Percentiles rank a stretch among this genome's conserved stretches.
These are phyloP conservation scores for Drosophila teissieri DNA, from an alignment of 1,140 invertebrate species.

Conservation along the genomic window DNA sequence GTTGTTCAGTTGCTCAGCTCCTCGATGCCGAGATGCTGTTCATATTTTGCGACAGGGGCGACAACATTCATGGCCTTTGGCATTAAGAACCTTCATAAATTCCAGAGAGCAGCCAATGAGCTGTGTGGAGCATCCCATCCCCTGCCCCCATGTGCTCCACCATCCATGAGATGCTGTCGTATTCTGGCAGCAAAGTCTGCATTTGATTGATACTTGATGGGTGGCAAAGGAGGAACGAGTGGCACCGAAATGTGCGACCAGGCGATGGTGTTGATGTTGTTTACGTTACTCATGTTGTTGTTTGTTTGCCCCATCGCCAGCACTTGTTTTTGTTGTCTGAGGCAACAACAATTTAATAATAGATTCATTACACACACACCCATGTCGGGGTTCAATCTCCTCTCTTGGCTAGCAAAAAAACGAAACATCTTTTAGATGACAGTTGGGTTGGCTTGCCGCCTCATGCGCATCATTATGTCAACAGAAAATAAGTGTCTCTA, in stretches of 20 bases:
- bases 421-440: constrained; percentile 49
- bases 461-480: constrained; percentile 72
- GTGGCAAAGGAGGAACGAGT: background rate
- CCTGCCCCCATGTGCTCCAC: too few relatives aligned
- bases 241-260: constrained; percentile 46
- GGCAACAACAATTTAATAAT: constrained; percentile 82
- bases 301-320: constrained; percentile 42
- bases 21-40: constrained; percentile 46
- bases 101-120: constrained; percentile 65
- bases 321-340: constrained; percentile 60
- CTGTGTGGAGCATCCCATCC: constrained; percentile 9
- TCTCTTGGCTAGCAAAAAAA: constrained; percentile 56
- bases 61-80: constrained; percentile 78
- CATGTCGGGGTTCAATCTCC: constrained; percentile 7
- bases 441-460: constrained; percentile 38
- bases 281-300: constrained; percentile 48
- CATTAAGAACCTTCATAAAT: constrained; percentile 81
- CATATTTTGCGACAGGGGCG: constrained; percentile 61
- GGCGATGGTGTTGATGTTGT: constrained; percentile 57
- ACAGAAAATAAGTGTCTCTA: constrained; percentile 77
- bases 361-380: constrained; percentile 74
- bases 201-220: constrained; percentile 79
- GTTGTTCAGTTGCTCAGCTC: background rate
- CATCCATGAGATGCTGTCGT: constrained; percentile 15
- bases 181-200: constrained; percentile 55